phyloP scores from a whole-genome alignment of 35 echinoderm and acorn worm species.

The Stichopus chloronotus region DNA sequence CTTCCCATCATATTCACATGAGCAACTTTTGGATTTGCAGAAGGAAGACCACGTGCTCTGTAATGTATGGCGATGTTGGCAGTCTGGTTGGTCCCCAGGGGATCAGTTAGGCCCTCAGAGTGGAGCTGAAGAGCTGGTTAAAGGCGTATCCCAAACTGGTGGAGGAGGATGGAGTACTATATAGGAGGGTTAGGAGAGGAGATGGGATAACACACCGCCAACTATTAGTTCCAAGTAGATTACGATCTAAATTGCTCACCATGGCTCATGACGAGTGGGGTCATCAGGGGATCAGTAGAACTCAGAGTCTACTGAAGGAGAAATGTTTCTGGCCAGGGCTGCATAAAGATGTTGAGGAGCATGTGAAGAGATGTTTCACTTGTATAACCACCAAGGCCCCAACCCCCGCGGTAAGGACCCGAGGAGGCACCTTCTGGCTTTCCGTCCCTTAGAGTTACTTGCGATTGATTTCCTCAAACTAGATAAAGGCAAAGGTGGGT shows the following conservation, averaged over 20 bases:
- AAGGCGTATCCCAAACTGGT: slow-evolving; percentile 20
- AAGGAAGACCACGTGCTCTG: neutral
- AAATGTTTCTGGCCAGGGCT: slow-evolving; percentile 72
- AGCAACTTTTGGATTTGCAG: slow-evolving; percentile 23
- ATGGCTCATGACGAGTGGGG: slow-evolving; percentile 72
- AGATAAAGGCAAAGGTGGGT: slow-evolving; percentile 49
- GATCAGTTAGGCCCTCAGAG: neutral
- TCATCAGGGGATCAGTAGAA: slow-evolving; percentile 64
- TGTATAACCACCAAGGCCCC: slow-evolving; percentile 62
- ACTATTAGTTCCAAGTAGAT: slow-evolving; percentile 50
- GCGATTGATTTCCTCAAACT: slow-evolving; percentile 69
- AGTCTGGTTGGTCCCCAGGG: slow-evolving; percentile 4
- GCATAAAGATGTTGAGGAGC: slow-evolving; percentile 18
- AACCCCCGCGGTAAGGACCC: slow-evolving; percentile 14
- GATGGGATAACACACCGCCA: slow-evolving; percentile 18
- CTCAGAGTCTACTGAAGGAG: slow-evolving; percentile 1
- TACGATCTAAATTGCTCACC: slow-evolving; percentile 37
- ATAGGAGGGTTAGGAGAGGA: neutral
- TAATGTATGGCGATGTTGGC: slow-evolving; percentile 49
- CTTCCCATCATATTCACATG: slow-evolving; percentile 39
- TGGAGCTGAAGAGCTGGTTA: slow-evolving; percentile 35
- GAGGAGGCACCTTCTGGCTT: slow-evolving; percentile 52
- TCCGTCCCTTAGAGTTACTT: slow-evolving; percentile 58
- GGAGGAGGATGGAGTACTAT: slow-evolving; percentile 48
- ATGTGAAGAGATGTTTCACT: slow-evolving; percentile 44